These are phyloP conservation scores for Labroides dimidiatus DNA, from an alignment of 2,797 vertebrate genomes.

Conservation along the genomic window DNA sequence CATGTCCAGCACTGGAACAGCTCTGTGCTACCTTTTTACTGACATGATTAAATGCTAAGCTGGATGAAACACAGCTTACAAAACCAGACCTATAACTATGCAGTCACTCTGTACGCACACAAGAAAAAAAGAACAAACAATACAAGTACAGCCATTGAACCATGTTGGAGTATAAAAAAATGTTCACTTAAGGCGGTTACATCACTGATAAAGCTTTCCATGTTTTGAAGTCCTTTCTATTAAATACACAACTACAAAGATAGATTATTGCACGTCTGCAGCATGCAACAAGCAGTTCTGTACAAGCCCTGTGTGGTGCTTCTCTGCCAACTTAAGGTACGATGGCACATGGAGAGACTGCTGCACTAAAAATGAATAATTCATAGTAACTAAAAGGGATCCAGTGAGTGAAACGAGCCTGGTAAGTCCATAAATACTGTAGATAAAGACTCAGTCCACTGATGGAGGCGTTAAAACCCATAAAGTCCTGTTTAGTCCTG, in stretches of 20 bases:
- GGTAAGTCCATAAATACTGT: slow-evolving; percentile 20
- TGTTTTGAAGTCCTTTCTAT: slow-evolving; percentile 40
- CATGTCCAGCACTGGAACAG: not conserved
- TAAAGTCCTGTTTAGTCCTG: slow-evolving; percentile 8
- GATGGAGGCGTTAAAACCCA: slow-evolving; percentile 5
- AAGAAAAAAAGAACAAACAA: slow-evolving; percentile 21
- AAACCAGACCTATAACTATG: not conserved
- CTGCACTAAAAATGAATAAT: slow-evolving; percentile 39
- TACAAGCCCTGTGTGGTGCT: slow-evolving; percentile 34
- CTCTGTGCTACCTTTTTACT: slow-evolving; percentile 3
- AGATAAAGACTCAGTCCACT: slow-evolving; percentile 19
- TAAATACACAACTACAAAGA: slow-evolving; percentile 31
- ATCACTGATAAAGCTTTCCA: slow-evolving; percentile 52
- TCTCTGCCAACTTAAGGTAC: slow-evolving; percentile 58
- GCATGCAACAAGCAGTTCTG: slow-evolving; percentile 40
- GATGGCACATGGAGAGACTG: slow-evolving; percentile 58
- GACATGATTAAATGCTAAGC: slow-evolving; percentile 18
- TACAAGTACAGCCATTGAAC: slow-evolving; percentile 26
- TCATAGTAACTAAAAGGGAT: slow-evolving; percentile 20
- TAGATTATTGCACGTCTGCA: slow-evolving; percentile 27
- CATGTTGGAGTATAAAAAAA: slow-evolving; percentile 44
- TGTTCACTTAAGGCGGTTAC: slow-evolving; percentile 68
- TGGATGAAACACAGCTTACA: slow-evolving; percentile 9
- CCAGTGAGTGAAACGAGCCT: slow-evolving; percentile 7
- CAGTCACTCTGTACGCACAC: slow-evolving; percentile 19